Conservation (phyloP, 2,888 invertebrate genomes). For the Eupeodes latifasciatus region DNA sequence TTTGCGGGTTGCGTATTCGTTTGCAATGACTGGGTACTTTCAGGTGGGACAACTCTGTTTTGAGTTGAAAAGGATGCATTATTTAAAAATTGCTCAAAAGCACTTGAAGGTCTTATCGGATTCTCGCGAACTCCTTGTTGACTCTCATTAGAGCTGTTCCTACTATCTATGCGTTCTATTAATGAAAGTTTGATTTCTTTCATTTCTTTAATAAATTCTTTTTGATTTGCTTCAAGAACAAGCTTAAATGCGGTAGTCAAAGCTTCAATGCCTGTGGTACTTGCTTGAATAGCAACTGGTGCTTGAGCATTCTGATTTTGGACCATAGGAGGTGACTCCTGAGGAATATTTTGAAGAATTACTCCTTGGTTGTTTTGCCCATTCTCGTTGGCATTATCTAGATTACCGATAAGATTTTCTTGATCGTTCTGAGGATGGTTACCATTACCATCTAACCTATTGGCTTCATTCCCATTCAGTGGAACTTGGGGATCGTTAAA, state of each 20-base stretch:
- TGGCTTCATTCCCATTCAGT: background rate
- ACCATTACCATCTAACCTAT: too few species aligned
- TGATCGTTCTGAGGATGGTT: too few species aligned
- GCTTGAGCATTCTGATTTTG: background rate
- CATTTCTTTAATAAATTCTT: conserved; percentile 10
- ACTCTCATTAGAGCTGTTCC: background rate
- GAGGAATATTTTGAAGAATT: too few species aligned
- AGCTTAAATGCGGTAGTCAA: conserved; percentile 9
- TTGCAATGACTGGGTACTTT: too few species aligned
- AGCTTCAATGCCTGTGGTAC: background rate
- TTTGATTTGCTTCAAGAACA: conserved; percentile 13
- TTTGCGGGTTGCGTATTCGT: too few species aligned
- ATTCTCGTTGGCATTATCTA: too few species aligned
- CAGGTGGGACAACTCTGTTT: background rate
- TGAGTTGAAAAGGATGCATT: background rate
- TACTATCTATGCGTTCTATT: background rate
- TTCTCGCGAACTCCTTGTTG: background rate
- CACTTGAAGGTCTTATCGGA: background rate
- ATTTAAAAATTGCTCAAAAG: background rate
- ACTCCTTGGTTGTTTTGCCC: too few species aligned
- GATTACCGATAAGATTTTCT: too few species aligned
- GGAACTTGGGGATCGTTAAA: background rate
- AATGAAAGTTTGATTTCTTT: background rate
- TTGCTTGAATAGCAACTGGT: background rate
- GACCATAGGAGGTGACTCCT: too few species aligned